A percentile compares a stretch with the other conserved stretches of the same genome.
Conservation (phyloP, 1,140 invertebrate genomes). For the Rhopalosiphum maidis region DNA sequence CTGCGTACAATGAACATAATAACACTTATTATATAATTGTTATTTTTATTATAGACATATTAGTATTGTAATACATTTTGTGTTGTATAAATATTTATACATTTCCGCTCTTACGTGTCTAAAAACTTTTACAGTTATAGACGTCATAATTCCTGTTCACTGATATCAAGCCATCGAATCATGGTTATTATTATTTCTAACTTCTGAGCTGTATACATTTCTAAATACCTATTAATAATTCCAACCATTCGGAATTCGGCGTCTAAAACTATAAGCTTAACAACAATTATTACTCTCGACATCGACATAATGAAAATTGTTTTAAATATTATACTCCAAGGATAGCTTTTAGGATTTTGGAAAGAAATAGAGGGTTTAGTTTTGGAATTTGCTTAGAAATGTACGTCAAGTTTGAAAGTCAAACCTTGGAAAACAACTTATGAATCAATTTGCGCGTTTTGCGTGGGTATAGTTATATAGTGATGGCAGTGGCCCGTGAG, state of each 20-base stretch:
- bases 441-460: background rate
- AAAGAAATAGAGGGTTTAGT: background rate
- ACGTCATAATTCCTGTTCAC: background rate
- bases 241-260: background rate
- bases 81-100: background rate
- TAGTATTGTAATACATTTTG: background rate
- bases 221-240: background rate
- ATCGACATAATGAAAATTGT: conserved; percentile 5
- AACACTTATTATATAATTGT: background rate
- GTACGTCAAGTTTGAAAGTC: background rate
- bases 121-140: background rate
- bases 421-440: background rate
- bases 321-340: background rate
- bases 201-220: background rate
- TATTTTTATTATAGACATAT: background rate
- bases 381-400: background rate
- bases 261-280: background rate
- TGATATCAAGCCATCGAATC: background rate
- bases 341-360: background rate
- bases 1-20: background rate
- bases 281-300: background rate
- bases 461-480: background rate
- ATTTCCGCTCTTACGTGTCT: background rate
- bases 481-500: background rate
- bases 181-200: background rate